A percentile compares a stretch with the other conserved stretches of the same genome.
Conservation (phyloP, 1,140 invertebrate species). For the Trichoplusia ni region DNA sequence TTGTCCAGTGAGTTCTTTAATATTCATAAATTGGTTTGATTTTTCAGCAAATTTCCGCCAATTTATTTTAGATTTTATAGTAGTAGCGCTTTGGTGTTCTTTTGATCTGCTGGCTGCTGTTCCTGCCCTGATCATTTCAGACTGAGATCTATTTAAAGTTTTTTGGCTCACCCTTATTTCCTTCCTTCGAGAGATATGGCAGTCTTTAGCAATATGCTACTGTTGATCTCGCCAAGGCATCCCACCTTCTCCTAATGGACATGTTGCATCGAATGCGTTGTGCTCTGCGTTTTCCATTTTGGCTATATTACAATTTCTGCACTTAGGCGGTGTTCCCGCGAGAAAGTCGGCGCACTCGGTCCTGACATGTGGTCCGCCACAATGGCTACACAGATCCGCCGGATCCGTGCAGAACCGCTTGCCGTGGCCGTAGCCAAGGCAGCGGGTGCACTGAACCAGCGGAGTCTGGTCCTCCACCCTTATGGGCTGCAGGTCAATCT, state of each 20-base stretch:
- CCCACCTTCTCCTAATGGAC: constrained; percentile 22
- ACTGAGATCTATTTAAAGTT: too few relatives aligned
- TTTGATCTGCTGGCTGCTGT: too few relatives aligned
- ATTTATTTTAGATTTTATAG: too few relatives aligned
- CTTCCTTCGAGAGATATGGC: too few relatives aligned
- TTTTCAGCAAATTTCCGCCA: too few relatives aligned
- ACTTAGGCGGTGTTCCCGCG: not conserved
- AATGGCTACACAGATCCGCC: constrained; percentile 25
- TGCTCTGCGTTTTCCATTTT: not conserved
- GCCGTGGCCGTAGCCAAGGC: constrained; percentile 28
- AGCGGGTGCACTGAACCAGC: constrained; percentile 24
- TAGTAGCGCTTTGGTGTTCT: too few relatives aligned
- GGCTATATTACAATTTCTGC: constrained; percentile 4
- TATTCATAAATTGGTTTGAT: too few relatives aligned
- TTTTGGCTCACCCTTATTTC: too few relatives aligned
- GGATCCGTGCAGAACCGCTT: constrained; percentile 13
- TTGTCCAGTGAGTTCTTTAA: too few relatives aligned
- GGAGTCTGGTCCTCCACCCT: not conserved
- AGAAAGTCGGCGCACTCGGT: not conserved
- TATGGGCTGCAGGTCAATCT: not conserved
- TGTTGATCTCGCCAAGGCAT: constrained; percentile 2
- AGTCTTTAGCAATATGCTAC: constrained; percentile 36
- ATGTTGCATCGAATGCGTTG: constrained; percentile 4
- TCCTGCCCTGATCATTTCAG: not conserved
- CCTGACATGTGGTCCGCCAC: constrained; percentile 7